Conservation (phyloP, 1,140 invertebrate genomes). For the Marisa cornuarietis region DNA sequence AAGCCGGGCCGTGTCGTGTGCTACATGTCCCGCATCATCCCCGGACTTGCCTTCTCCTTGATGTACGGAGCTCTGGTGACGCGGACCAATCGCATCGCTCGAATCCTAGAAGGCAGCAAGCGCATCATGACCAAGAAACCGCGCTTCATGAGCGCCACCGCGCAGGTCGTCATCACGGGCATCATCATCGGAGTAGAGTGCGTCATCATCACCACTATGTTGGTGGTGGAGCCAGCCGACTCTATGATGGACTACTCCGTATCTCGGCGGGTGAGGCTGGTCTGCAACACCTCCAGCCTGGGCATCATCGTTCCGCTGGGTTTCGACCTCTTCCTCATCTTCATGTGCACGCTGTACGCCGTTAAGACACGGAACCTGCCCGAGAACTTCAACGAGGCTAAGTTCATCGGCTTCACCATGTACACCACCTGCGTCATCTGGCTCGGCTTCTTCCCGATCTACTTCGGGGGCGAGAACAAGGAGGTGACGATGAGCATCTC, state of each 20-base stretch:
- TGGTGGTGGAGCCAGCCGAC: slow-evolving; percentile 76
- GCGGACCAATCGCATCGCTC: slow-evolving; percentile 86
- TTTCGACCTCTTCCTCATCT: slow-evolving; percentile 82
- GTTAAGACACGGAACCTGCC: slow-evolving; percentile 87
- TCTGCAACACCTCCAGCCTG: slow-evolving; percentile 77
- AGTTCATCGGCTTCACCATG: slow-evolving; percentile 77
- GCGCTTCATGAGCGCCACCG: slow-evolving; percentile 72
- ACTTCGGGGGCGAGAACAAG: slow-evolving; percentile 80
- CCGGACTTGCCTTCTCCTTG: slow-evolving; percentile 82
- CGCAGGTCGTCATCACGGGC: slow-evolving; percentile 74
- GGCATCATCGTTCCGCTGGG: slow-evolving; percentile 81
- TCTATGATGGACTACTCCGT: slow-evolving; percentile 71
- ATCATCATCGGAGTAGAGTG: slow-evolving; percentile 78
- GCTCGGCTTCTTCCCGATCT: slow-evolving; percentile 88
- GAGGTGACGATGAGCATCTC: slow-evolving; percentile 79
- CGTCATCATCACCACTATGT: slow-evolving; percentile 75
- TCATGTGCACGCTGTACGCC: slow-evolving; percentile 84
- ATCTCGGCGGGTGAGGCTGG: slow-evolving; percentile 67
- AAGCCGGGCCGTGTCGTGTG: slow-evolving; percentile 77
- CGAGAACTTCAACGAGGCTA: slow-evolving; percentile 82
- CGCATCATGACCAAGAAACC: slow-evolving; percentile 82
- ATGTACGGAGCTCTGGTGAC: slow-evolving; percentile 86
- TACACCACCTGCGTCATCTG: slow-evolving; percentile 90
- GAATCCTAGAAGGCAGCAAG: slow-evolving; percentile 84
- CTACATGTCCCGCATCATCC: slow-evolving; percentile 75